Percentiles rank a stretch among this genome's conserved stretches.
Conservation (phyloP, 2,113 vertebrate species). For the Stomatorhinus ivindoensis region DNA sequence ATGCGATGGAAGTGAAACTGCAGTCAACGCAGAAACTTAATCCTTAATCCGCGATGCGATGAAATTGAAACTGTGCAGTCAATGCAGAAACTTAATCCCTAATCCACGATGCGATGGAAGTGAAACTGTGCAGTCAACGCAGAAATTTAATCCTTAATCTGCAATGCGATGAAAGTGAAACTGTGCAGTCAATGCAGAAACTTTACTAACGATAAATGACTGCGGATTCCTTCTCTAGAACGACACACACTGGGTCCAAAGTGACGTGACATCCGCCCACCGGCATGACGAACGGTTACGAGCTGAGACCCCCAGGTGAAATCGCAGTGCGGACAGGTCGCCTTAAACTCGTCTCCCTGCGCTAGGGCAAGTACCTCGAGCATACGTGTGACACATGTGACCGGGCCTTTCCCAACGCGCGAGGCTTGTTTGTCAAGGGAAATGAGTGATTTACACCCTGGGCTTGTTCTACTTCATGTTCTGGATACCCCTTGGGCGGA, state of each 20-base stretch:
- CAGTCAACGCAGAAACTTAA: too few relatives aligned
- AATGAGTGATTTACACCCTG: not conserved
- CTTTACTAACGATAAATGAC: not conserved
- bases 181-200: too few relatives aligned
- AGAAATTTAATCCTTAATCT: too few relatives aligned
- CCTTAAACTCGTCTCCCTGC: not conserved
- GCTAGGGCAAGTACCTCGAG: not conserved
- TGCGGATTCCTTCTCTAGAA: not conserved
- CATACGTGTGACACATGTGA: not conserved
- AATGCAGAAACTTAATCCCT: too few relatives aligned
- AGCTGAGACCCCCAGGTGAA: not conserved
- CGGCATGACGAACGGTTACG: not conserved
- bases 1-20: too few relatives aligned
- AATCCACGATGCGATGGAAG: too few relatives aligned
- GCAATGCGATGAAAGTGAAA: too few relatives aligned
- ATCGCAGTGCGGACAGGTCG: not conserved
- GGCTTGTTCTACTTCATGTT: not conserved
- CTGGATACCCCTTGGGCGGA: constrained; percentile 7
- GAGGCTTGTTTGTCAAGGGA: constrained; percentile 3
- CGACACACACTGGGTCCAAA: not conserved
- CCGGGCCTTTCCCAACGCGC: not conserved
- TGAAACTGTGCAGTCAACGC: too few relatives aligned
- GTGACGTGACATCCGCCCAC: not conserved
- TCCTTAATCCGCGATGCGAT: too few relatives aligned
- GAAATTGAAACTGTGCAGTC: too few relatives aligned